These are phyloP conservation scores for Cheilosia vulpina DNA, from an alignment of 2,888 invertebrate species.

Conservation along the genomic window DNA sequence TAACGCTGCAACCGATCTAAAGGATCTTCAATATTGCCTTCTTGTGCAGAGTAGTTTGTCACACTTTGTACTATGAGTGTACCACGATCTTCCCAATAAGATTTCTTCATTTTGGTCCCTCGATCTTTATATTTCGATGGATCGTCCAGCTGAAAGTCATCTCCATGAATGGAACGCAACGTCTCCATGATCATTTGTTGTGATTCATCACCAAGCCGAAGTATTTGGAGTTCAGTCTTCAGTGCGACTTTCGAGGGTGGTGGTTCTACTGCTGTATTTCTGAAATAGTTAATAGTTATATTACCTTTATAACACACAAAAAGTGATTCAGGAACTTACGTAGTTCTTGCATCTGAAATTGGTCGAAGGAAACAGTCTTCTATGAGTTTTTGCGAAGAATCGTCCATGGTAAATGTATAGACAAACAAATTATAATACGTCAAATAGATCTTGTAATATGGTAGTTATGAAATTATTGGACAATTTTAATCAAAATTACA, in stretches of 20 bases:
- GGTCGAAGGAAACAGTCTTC: slow-evolving; percentile 88
- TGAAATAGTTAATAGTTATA: slow-evolving; percentile 52
- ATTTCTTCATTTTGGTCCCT: slow-evolving; percentile 87
- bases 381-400: slow-evolving; percentile 85
- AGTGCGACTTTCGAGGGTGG: slow-evolving; percentile 85
- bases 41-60: slow-evolving; percentile 86
- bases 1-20: slow-evolving; percentile 88
- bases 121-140: slow-evolving; percentile 87
- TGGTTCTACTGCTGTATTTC: slow-evolving; percentile 83
- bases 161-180: slow-evolving; percentile 89
- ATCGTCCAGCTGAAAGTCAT: slow-evolving; percentile 86
- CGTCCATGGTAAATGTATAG: slow-evolving; percentile 84
- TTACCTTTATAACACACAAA: background rate
- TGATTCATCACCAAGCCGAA: slow-evolving; percentile 88
- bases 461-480: background rate
- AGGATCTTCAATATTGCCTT: slow-evolving; percentile 83
- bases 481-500: background rate
- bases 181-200: slow-evolving; percentile 91
- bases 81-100: slow-evolving; percentile 91
- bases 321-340: slow-evolving; percentile 76
- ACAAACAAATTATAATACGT: background rate
- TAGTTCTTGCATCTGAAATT: slow-evolving; percentile 86
- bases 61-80: slow-evolving; percentile 88
- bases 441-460: background rate
- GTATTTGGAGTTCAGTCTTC: slow-evolving; percentile 90